Base-by-base conservation (phyloP, 2,113 vertebrate species). In the Callithrix jacchus region DNA sequence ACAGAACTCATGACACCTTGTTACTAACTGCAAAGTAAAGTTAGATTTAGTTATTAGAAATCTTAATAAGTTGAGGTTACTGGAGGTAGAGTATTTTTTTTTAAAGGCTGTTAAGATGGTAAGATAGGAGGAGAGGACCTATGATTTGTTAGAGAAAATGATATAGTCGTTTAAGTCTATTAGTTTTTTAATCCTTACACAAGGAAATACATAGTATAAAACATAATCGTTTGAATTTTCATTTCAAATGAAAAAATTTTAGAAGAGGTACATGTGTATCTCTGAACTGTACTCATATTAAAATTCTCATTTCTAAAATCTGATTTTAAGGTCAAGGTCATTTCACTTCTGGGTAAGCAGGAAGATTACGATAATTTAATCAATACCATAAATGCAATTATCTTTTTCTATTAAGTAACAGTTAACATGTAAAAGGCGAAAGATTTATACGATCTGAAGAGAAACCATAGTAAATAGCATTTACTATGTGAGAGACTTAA, bases 161-260 rank as follows among this genome's bases (percentile, higher is more conserved):
- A 82, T 68, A 61, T 6, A 21, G 16, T 52, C 52, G 17, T 52
- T 52, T 52, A 16, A 52, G 27, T 30, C 81, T 74, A n/a, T 12
- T n/a, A 40, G 20, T 37, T 47, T 61, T 91, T 56, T n/a, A 1
- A 73, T 54, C 52, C 61, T 83, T 73, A 92, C 20, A 37, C 37
- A 23, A 88, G 52, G 58, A 52, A 86, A 76, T 89, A 6, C 35
- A 42, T 77, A 71, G 18, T 76, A 64, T 87, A 88, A 92, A 87
- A 89, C 14, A 70, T 10, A 71, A 12, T 52, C 21, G 77, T 52
- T 87, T 96, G 74, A 68, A 8, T 87, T 89, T 93, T 95, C 64
- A 91, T 71, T 96, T 96, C 42, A 94, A 77, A 68, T 76, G 37
- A 93, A 95, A 94, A 91, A 94, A 94, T 20, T 45, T 11, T n/a